phyloP scores from a whole-genome alignment of 2,113 vertebrate genomes.

The Mormyrus lacerda region DNA sequence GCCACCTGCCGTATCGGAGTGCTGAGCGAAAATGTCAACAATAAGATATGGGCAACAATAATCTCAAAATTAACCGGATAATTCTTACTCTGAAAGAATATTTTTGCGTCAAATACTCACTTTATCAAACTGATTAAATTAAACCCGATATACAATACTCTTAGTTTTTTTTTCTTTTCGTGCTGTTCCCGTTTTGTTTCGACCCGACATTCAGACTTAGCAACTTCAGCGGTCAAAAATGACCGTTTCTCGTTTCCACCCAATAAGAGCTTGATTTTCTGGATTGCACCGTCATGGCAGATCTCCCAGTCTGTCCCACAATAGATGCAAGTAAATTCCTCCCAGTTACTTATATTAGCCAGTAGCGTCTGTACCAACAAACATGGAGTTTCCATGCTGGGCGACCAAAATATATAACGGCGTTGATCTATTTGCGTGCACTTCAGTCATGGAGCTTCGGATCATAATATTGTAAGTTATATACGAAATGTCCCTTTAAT shows the following conservation, averaged over 20 bases:
- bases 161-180: background rate
- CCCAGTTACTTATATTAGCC: background rate
- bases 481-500: background rate
- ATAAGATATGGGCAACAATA: background rate
- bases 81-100: background rate
- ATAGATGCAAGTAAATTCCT: background rate
- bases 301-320: background rate
- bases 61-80: background rate
- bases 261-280: background rate
- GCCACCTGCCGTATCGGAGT: background rate
- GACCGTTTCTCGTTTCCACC: background rate
- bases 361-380: background rate
- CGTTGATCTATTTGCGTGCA: background rate
- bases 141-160: background rate
- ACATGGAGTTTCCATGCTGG: constrained; percentile 23
- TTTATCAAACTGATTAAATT: background rate
- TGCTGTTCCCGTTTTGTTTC: background rate
- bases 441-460: background rate
- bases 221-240: background rate
- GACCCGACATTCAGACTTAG: background rate
- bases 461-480: background rate
- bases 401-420: constrained; percentile 35
- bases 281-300: background rate
- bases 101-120: background rate
- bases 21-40: background rate